Conservation (phyloP, 1,140 invertebrate species). For the Drosophila bipectinata region DNA sequence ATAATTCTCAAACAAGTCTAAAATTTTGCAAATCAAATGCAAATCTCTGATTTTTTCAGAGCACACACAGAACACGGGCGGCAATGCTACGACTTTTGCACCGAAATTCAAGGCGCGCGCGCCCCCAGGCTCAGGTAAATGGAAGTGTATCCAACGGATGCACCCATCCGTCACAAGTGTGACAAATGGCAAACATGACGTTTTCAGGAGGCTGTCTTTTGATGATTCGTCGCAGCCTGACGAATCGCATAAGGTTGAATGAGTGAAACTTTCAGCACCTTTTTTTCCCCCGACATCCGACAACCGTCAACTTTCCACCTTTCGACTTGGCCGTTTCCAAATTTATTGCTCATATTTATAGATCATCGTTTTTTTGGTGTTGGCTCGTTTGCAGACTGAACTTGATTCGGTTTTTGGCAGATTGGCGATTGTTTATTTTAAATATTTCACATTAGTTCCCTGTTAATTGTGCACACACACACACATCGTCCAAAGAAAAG, state of each 20-base stretch:
- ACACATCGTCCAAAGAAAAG: constrained; percentile 10
- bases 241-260: constrained; percentile 17
- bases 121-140: constrained; percentile 88
- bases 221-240: constrained; percentile 35
- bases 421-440: constrained; percentile 65
- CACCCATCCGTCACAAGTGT: constrained; percentile 25
- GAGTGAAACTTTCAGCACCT: constrained; percentile 19
- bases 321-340: constrained; percentile 38
- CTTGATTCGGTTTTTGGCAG: constrained; percentile 55
- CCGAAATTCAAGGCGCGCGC: constrained; percentile 92
- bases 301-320: constrained; percentile 31
- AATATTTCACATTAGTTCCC: constrained; percentile 74
- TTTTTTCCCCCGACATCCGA: constrained; percentile 39
- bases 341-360: constrained; percentile 72
- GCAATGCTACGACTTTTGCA: constrained; percentile 86
- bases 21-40: constrained; percentile 13
- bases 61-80: constrained; percentile 53
- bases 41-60: constrained; percentile 62
- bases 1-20: background rate
- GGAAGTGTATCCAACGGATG: constrained; percentile 6
- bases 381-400: constrained; percentile 37
- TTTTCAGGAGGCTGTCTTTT: constrained; percentile 56
- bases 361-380: constrained; percentile 31
- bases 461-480: constrained; percentile 56
- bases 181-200: constrained; percentile 68